These are phyloP conservation scores for Salminus brasiliensis DNA, from an alignment of 2,113 vertebrate genomes.

Conservation along the genomic window DNA sequence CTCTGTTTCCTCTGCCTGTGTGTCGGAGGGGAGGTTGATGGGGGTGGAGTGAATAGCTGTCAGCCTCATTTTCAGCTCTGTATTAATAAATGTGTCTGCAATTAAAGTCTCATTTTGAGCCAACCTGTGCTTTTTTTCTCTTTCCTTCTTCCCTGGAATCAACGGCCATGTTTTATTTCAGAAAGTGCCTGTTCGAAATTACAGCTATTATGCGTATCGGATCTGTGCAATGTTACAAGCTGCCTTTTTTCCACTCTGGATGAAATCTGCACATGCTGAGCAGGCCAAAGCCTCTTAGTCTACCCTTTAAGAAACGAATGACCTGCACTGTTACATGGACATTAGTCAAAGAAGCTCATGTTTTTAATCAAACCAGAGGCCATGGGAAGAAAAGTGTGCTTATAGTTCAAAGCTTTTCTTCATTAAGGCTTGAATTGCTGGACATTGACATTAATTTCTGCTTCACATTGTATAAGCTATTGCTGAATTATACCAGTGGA, in stretches of 20 bases:
- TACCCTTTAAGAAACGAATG: conserved; percentile 9
- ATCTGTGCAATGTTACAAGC: conserved; percentile 41
- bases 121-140: conserved; percentile 17
- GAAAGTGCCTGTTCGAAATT: conserved; percentile 55
- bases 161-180: conserved; percentile 49
- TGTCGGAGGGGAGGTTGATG: not conserved
- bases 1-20: conserved; percentile 53
- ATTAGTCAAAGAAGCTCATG: conserved; percentile 30
- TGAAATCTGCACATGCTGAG: not conserved
- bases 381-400: too few species aligned
- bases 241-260: conserved; percentile 17
- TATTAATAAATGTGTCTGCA: conserved; percentile 62
- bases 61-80: conserved; percentile 44
- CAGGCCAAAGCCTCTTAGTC: not conserved
- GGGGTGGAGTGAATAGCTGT: conserved; percentile 41
- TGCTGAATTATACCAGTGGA: not conserved
- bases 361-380: conserved; percentile 26
- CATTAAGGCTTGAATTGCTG: not conserved
- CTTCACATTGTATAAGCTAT: too few species aligned
- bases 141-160: conserved; percentile 20
- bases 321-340: conserved; percentile 24
- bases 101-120: conserved; percentile 51
- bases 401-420: not conserved
- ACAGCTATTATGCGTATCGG: conserved; percentile 46
- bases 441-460: too few species aligned